These are phyloP conservation scores for Laterallus jamaicensis DNA, from an alignment of 2,113 vertebrate species.

Conservation along the genomic window DNA sequence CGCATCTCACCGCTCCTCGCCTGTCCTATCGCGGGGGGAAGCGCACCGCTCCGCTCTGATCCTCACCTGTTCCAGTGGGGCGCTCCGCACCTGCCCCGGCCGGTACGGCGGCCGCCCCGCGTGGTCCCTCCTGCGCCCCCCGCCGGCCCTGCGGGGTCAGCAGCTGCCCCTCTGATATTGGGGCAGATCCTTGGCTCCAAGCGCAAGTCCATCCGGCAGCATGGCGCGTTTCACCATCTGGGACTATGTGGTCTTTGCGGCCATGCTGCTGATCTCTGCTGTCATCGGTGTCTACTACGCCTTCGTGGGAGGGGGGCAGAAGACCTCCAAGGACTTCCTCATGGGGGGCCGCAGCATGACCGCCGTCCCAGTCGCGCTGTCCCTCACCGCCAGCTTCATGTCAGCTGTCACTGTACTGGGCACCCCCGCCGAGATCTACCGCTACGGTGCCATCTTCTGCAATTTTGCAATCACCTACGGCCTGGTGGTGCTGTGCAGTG, in stretches of 20 bases:
- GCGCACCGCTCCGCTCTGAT: neutral
- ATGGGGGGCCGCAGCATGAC: constrained; percentile 86
- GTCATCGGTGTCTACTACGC: constrained; percentile 88
- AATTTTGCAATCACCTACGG: constrained; percentile 81
- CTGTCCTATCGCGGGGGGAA: neutral
- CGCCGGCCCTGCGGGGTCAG: neutral
- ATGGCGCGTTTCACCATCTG: constrained; percentile 74
- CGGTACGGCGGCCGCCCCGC: accelerated
- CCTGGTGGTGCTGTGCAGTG: constrained; percentile 80
- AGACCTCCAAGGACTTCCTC: constrained; percentile 84
- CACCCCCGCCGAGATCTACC: constrained; percentile 90
- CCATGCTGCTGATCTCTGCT: constrained; percentile 88
- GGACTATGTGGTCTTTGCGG: constrained; percentile 92
- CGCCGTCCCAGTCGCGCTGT: constrained; percentile 87
- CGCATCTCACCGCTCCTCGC: neutral
- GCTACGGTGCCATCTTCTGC: constrained; percentile 81
- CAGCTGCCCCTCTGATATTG: neutral
- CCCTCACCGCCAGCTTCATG: constrained; percentile 95
- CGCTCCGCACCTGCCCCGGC: no score
- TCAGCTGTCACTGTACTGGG: constrained; percentile 92
- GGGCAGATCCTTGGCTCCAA: neutral
- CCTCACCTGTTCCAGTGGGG: accelerated
- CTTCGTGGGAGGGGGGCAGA: constrained; percentile 75
- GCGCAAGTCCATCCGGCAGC: neutral
- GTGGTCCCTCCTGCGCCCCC: neutral